Base-by-base conservation (phyloP, 1,140 invertebrate genomes). In the Idris sp. region DNA sequence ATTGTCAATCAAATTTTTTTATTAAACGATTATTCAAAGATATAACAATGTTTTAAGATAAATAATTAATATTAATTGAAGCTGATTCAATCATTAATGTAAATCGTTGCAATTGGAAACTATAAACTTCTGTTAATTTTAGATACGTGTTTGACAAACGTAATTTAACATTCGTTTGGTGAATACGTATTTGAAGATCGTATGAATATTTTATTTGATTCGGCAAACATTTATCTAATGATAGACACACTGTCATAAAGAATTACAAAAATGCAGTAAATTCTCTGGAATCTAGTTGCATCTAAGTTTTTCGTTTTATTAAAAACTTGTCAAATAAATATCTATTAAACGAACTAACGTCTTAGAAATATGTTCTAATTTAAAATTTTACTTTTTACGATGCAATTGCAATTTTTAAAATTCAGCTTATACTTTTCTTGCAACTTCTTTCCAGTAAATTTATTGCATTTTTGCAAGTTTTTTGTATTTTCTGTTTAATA, bases 81-180 rank as follows among this genome's bases (percentile, higher is more conserved):
- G 40, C 26, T 40, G 25, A 58, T 49, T 48, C 44, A 58, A 49
- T 68, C 38, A 68, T 54, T 65, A 43, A 67, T 56, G 49, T 8
- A 48, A 48, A 65, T 33, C 33, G 49, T 13, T 10, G 15, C 49
- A 49, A 51, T 33, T 9, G 31, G 41, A 67, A 67, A 56, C n/a
- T n/a, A 56, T 58, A 49, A 58, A 58, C 36, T 51, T 46, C 36
- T 15, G 41, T 6, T 14, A 51, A 58, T 58, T 68, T 67, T 43
- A 26, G 33, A 11, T 44, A 51, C 19, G 15, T 58, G 26, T 59
- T 48, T 41, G 19, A 28, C 36, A 58, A 51, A 59, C 35, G 18
- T 68, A 36, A 53, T 53, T 53, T 43, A 59, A 35, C 28, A 59
- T 59, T 59, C 22, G 46, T 53, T 69, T 53, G 33, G 36, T 14